Evolutionary conservation across 2,888 invertebrate species (phyloP).

Genomic region (Rhyacophila evoluta): DNA sequence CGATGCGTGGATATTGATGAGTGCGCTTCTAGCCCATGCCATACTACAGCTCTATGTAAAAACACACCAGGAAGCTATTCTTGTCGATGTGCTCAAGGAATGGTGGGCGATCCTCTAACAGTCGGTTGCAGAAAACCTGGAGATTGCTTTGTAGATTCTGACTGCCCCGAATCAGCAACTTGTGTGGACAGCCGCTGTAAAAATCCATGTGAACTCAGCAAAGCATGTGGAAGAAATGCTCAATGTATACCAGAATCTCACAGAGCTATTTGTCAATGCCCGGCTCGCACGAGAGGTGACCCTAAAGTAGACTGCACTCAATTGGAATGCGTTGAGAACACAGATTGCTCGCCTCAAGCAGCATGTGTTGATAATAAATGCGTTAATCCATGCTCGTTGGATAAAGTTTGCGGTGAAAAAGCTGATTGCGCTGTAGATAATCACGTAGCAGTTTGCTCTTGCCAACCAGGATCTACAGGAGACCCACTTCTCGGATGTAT

Average conservation of each 20-base stretch:
- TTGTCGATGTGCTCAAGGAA: slow-evolving; percentile 82
- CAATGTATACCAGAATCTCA: slow-evolving; percentile 79
- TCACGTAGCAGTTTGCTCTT: slow-evolving; percentile 87
- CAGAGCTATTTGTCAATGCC: slow-evolving; percentile 80
- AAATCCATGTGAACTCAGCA: slow-evolving; percentile 78
- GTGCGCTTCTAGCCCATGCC: slow-evolving; percentile 83
- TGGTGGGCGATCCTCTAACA: slow-evolving; percentile 81
- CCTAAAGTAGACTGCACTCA: slow-evolving; percentile 78
- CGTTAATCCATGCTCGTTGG: slow-evolving; percentile 82
- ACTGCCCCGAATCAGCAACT: slow-evolving; percentile 82
- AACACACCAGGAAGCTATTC: slow-evolving; percentile 83
- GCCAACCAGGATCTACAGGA: slow-evolving; percentile 85
- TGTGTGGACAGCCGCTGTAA: slow-evolving; percentile 82
- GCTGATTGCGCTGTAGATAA: slow-evolving; percentile 81
- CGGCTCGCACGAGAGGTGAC: slow-evolving; percentile 81
- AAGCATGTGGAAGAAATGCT: slow-evolving; percentile 81
- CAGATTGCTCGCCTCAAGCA: slow-evolving; percentile 78
- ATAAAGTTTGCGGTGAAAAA: slow-evolving; percentile 86
- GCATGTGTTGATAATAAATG: slow-evolving; percentile 86
- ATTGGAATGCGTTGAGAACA: slow-evolving; percentile 83
- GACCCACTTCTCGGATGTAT: slow-evolving; percentile 89
- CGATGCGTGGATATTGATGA: slow-evolving; percentile 86
- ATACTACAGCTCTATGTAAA: slow-evolving; percentile 80
- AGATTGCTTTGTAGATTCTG: slow-evolving; percentile 82
- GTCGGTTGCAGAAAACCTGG: slow-evolving; percentile 85